Base-by-base conservation (phyloP, 2,888 invertebrate species). In the Eulithis testata region DNA sequence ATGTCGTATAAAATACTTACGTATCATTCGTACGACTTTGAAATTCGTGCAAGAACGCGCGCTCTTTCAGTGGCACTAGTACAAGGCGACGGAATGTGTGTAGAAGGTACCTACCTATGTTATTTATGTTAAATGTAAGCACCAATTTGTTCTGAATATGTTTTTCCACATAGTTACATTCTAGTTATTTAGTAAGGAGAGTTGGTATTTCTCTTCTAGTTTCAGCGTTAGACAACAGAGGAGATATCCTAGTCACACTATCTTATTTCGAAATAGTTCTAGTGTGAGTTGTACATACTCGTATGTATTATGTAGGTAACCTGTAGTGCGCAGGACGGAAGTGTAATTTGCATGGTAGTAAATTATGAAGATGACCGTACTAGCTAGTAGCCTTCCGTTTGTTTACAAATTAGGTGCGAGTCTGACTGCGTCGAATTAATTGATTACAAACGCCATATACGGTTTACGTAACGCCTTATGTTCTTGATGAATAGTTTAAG, bases 261-360 rank as follows among this genome's bases (percentile, higher is more conserved):
- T 40, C 8, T 37, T 49, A 40, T 12, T 9, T 7, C 47, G 11
- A 14, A 49, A 55, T 49, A 49, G 61, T 55, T 50, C 27, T 31
- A 31, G n/a, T 12, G 51, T 53, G 37, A 54, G 37, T 49, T 21
- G 21, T 49, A 51, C 50, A 9, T 55, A 31, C n/a, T 49, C 50
- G 21, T 21, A 50, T 49, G 40, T 50, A 49, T 37, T 37, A 59
- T 51, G 31, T 59, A 21, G 21, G 21, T 21, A 53, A 61, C 60
- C 66, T 67, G 66, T 65, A 65, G 69, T 65, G 70, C 69, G 68
- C 72, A 73, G 78, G 73, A 76, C 84, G 85, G 86, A 85, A 81
- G 74, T 78, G 76, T 76, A 80, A 86, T 86, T 86, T 85, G 84
- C 85, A 86, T 86, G 76, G 77, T 77, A 77, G 79, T 86, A 86